Percentiles rank a stretch among this genome's conserved stretches.
phyloP scores from a whole-genome alignment of 2,797 vertebrate genomes.

The Orientallactaga sibirica region DNA sequence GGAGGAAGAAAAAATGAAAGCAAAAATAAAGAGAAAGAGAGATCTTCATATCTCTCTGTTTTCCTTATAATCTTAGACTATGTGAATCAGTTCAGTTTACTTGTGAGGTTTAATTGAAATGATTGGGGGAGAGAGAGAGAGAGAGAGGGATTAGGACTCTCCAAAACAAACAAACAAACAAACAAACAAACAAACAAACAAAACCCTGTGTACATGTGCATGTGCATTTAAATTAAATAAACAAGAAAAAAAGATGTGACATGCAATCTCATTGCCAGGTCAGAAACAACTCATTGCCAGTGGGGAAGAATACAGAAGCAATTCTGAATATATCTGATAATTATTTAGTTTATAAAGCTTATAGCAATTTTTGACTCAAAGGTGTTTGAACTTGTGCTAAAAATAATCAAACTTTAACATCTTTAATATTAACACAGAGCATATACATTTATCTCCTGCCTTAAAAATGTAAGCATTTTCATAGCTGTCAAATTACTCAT shows the following conservation, averaged over 20 bases:
- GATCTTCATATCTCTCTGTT: neutral
- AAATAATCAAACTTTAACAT: neutral
- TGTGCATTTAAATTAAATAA: slow-evolving; percentile 38
- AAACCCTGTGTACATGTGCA: neutral
- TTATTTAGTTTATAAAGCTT: slow-evolving; percentile 27
- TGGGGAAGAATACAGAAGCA: neutral
- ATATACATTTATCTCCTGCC: neutral
- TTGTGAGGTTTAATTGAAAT: slow-evolving; percentile 19
- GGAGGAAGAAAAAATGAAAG: neutral
- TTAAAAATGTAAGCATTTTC: neutral
- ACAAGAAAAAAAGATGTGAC: neutral
- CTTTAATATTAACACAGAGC: neutral
- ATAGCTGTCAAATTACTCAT: neutral
- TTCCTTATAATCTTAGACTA: neutral
- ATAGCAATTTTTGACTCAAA: neutral
- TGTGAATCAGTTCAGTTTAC: slow-evolving; percentile 11
- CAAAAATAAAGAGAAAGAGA: neutral
- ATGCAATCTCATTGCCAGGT: neutral
- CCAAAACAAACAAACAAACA: neutral
- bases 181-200: neutral
- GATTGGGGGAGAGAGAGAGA: neutral
- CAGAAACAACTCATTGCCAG: neutral
- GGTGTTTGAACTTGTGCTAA: neutral
- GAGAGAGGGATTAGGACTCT: neutral
- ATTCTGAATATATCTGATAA: slow-evolving; percentile 1